These are phyloP conservation scores for Archips xylosteana DNA, from an alignment of 2,888 invertebrate genomes.

Conservation along the genomic window DNA sequence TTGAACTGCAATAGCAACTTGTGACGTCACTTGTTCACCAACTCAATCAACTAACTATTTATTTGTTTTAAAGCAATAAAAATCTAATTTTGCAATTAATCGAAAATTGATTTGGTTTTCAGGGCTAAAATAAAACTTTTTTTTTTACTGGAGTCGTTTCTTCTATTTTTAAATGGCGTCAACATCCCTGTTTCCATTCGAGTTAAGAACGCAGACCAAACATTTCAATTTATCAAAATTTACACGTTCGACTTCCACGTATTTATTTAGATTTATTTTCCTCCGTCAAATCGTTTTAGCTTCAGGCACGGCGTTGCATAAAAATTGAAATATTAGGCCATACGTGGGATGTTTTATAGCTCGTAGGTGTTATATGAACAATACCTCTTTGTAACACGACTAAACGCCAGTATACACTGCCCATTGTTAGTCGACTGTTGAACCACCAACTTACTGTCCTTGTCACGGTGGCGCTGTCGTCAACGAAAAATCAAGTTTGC, in stretches of 20 bases:
- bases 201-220: neutral
- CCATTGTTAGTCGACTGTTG: conserved; percentile 48
- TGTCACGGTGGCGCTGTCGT: conserved; percentile 11
- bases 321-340: conserved; percentile 46
- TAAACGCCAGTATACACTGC: conserved; percentile 39
- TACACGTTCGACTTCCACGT: conserved; percentile 23
- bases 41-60: too few relatives aligned
- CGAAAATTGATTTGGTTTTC: too few relatives aligned
- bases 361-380: conserved; percentile 52
- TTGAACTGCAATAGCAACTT: too few relatives aligned
- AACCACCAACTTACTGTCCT: conserved; percentile 23
- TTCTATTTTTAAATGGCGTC: too few relatives aligned
- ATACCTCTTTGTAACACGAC: conserved; percentile 51
- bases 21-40: too few relatives aligned
- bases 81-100: too few relatives aligned
- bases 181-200: neutral
- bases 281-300: conserved; percentile 4
- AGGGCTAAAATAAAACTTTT: too few relatives aligned
- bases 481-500: conserved; percentile 7
- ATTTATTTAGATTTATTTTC: conserved; percentile 29
- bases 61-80: too few relatives aligned
- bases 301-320: conserved; percentile 46
- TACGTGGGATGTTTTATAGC: conserved; percentile 50
- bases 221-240: neutral
- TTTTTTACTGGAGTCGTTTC: too few relatives aligned